Conservation (phyloP, 2,113 vertebrate genomes). For the Pseudorectes ferrugineus region DNA sequence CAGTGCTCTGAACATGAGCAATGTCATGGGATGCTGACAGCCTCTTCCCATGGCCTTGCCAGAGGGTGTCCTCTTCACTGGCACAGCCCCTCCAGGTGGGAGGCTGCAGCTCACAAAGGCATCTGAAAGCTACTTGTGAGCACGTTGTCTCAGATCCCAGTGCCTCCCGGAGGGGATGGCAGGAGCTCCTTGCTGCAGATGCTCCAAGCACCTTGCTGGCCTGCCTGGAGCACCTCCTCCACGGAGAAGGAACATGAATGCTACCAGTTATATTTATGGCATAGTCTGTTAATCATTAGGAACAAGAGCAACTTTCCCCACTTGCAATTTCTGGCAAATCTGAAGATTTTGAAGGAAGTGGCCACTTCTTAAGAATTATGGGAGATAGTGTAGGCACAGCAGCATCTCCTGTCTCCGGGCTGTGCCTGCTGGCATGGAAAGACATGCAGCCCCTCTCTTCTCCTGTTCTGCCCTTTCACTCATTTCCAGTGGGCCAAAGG, state of each 20-base stretch:
- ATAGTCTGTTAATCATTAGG: not conserved
- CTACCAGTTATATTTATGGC: not conserved
- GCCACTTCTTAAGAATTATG: not conserved
- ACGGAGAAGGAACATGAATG: fast-evolving
- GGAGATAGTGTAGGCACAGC: not conserved
- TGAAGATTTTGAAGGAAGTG: not conserved
- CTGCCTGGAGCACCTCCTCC: not conserved
- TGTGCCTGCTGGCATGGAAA: not conserved
- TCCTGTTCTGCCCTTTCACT: not conserved
- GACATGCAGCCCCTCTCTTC: not conserved
- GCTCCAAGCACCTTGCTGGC: not conserved
- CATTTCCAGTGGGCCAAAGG: not conserved
- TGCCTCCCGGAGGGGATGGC: fast-evolving
- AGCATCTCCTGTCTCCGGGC: not conserved
- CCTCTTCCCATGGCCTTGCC: not conserved
- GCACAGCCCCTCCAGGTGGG: not conserved
- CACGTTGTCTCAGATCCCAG: fast-evolving
- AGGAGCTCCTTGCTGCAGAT: not conserved
- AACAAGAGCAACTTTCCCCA: not conserved
- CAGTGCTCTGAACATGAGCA: not conserved
- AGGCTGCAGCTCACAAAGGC: not conserved
- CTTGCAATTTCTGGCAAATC: not conserved
- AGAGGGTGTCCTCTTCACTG: not conserved
- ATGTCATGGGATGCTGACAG: not conserved
- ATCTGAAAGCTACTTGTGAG: not conserved